Evolutionary conservation across 2,113 vertebrate species (phyloP).

Genomic region (Pedetes capensis): DNA sequence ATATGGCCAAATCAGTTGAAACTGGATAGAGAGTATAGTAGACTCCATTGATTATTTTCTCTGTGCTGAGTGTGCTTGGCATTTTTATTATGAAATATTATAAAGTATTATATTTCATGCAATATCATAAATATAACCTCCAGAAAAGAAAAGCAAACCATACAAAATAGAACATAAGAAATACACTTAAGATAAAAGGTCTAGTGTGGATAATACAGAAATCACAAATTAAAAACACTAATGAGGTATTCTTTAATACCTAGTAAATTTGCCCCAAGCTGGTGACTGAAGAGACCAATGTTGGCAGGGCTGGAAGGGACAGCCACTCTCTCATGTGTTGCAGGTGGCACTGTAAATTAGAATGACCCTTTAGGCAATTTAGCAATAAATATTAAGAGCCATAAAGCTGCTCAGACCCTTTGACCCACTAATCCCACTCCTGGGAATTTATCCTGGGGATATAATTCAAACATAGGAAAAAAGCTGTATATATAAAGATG

Average conservation of each 20-base stretch:
- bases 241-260: neutral
- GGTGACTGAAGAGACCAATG: neutral
- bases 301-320: neutral
- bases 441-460: slow-evolving; percentile 73
- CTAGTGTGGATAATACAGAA: neutral
- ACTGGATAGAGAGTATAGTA: neutral
- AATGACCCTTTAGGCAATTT: slow-evolving; percentile 64
- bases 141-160: neutral
- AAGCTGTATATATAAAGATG: slow-evolving; percentile 64
- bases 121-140: neutral
- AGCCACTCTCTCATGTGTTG: slow-evolving; percentile 3
- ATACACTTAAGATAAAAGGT: neutral
- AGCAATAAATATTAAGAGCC: slow-evolving; percentile 75
- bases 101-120: slow-evolving; percentile 34
- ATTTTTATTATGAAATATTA: slow-evolving; percentile 49
- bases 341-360: slow-evolving; percentile 73
- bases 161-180: slow-evolving; percentile 15
- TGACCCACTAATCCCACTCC: slow-evolving; percentile 76
- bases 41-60: neutral
- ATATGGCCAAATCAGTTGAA: neutral
- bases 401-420: slow-evolving; percentile 75
- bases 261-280: slow-evolving; percentile 24
- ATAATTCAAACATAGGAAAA: slow-evolving; percentile 65
- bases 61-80: neutral
- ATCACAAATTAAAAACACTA: slow-evolving; percentile 33